Percentiles rank a stretch among this genome's conserved stretches.
phyloP scores from a whole-genome alignment of 2,113 vertebrate species.

The Carassius gibelio region DNA sequence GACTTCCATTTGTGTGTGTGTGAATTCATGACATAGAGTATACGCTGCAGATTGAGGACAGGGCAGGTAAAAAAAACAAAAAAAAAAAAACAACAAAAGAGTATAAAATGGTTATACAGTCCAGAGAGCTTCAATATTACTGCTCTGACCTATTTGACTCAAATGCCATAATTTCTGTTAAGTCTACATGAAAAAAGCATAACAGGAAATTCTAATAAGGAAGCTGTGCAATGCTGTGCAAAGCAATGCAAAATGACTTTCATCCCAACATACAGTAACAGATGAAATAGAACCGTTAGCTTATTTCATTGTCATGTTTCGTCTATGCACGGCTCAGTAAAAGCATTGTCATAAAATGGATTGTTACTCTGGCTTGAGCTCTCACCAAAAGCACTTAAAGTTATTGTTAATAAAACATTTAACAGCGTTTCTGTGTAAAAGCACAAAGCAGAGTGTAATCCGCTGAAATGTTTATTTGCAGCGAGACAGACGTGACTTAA shows the following conservation, averaged over 20 bases:
- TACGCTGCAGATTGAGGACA: background rate
- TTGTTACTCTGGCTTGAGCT: conserved; percentile 38
- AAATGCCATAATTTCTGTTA: conserved; percentile 21
- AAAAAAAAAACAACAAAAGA: background rate
- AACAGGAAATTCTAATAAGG: background rate
- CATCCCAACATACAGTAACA: background rate
- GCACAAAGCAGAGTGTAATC: conserved; percentile 1
- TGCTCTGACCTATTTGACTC: conserved; percentile 32
- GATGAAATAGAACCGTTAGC: background rate
- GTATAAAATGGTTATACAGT: background rate
- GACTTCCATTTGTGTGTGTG: background rate
- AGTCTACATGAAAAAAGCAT: conserved; percentile 5
- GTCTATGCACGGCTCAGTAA: conserved; percentile 15
- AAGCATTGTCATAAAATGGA: conserved; percentile 15
- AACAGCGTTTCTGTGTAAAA: conserved; percentile 27
- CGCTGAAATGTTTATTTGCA: conserved; percentile 5
- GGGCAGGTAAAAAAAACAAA: background rate
- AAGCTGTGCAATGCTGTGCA: no score
- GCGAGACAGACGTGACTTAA: conserved; percentile 10
- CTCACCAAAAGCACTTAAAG: conserved; percentile 45
- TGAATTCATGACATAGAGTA: background rate
- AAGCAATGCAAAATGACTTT: conserved; percentile 1
- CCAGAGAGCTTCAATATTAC: conserved; percentile 15
- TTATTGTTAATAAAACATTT: conserved; percentile 55
- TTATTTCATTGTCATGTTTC: conserved; percentile 5